phyloP scores from a whole-genome alignment of 2,888 invertebrate genomes.

The Sacculina carcini region DNA sequence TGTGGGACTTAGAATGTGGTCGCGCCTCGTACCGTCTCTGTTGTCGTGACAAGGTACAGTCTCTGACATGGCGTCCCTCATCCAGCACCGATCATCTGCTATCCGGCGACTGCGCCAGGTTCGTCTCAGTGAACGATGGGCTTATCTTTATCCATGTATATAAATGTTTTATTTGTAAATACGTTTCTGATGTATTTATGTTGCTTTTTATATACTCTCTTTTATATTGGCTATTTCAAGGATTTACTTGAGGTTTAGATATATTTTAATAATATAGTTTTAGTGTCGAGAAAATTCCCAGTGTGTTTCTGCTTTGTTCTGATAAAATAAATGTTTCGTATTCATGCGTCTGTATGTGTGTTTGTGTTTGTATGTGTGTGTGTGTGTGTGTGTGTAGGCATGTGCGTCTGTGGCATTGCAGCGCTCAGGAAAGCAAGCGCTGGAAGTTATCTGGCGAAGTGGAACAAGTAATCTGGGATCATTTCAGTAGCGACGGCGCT shows the following conservation, averaged over 20 bases:
- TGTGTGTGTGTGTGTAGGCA: conserved; percentile 24
- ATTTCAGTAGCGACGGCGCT: conserved; percentile 45
- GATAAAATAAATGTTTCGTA: too few species aligned
- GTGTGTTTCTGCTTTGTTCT: too few species aligned
- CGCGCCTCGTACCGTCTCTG: conserved; percentile 43
- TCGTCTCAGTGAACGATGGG: too few species aligned
- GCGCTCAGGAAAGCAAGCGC: conserved; percentile 29
- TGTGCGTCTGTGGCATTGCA: conserved; percentile 56
- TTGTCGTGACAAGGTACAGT: conserved; percentile 54
- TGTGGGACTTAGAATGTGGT: conserved; percentile 76
- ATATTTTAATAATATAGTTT: too few species aligned
- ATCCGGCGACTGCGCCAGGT: conserved; percentile 54
- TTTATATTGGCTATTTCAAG: too few species aligned
- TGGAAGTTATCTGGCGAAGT: conserved; percentile 58
- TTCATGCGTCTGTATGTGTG: conserved; percentile 14
- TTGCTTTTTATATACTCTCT: background rate
- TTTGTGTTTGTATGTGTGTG: too few species aligned
- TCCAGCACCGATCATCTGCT: conserved; percentile 52
- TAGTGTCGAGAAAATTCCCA: too few species aligned
- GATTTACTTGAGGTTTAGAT: too few species aligned
- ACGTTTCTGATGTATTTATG: background rate
- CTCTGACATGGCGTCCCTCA: conserved; percentile 57
- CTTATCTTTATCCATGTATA: too few species aligned
- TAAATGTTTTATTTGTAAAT: conserved; percentile 9
- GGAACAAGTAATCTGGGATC: conserved; percentile 64